Base-by-base conservation (phyloP, 2,113 vertebrate species). In the Psilopsiagon aurifrons region DNA sequence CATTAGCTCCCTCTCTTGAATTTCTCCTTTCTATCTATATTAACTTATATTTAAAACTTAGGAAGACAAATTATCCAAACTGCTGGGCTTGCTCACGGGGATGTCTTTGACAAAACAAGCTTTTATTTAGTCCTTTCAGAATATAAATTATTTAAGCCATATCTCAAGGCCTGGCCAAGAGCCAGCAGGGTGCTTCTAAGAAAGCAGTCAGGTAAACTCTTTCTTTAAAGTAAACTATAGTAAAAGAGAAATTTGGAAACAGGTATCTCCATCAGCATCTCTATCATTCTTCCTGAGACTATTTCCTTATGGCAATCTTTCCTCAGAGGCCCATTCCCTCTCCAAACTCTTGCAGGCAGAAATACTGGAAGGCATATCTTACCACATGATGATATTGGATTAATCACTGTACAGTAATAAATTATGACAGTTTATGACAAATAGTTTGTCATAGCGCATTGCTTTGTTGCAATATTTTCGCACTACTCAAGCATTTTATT, bases 91-190 rank as follows among this genome's bases (percentile, higher is more conserved):
- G 9, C 54, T 90, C 46, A 46, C 19, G 27, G 15, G 28, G 23
- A 62, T 54, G 23, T 77, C 59, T 95, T 92, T 92, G 46, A 63
- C 75, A 85, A 93, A 82, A 79, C 17, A 90, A 91, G 82, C 18
- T 46, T 52, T 68, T 86, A 84, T 92, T 73, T 64, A 31, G 12
- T 22, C 39, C n/a, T 96, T 94, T 47, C 51, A 64, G 41, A 55
- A 71, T 39, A 86, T 37, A 86, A 86, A 83, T 54, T 7, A 89
- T 69, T 83, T 63, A 69, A 87, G 22, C 3, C 6, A 16, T 25
- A 63, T 86, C 91, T 94, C 71, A 88, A 90, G 43, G 33, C 57
- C 55, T 93, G 76, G 85, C 12, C 63, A 80, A 80, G 76, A 73
- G 35, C 83, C 86, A 86, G 39, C 43, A 81, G 27, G 33, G 47